phyloP scores from a whole-genome alignment of 2,113 vertebrate species.

The Xerus inauris region DNA sequence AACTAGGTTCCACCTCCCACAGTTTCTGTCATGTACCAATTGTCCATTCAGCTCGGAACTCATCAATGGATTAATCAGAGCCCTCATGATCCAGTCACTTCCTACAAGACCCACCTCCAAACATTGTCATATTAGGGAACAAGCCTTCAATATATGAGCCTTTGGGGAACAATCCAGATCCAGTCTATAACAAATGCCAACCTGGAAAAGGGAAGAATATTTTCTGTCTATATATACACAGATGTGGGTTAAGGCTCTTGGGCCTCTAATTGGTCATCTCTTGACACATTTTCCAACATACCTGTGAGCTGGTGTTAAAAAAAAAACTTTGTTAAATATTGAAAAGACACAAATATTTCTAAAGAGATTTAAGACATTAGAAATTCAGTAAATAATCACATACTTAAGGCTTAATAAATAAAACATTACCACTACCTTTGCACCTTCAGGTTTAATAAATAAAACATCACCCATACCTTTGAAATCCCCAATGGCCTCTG shows the following conservation, averaged over 20 bases:
- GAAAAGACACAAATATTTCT: background rate
- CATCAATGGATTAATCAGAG: background rate
- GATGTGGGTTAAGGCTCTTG: background rate
- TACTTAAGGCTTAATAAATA: background rate
- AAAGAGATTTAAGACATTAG: background rate
- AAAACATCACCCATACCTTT: background rate
- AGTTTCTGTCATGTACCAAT: background rate
- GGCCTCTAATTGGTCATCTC: background rate
- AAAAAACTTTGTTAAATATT: background rate
- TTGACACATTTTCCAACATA: background rate
- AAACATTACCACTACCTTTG: background rate
- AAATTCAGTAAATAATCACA: background rate
- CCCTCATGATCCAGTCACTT: background rate
- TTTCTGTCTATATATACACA: background rate
- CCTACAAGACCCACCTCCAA: background rate
- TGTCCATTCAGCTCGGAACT: background rate
- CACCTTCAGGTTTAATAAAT: background rate
- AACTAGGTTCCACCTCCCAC: background rate
- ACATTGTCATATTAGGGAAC: background rate
- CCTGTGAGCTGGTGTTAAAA: background rate
- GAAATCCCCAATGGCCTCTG: background rate
- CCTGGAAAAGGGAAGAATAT: background rate
- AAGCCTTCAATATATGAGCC: background rate
- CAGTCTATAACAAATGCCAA: background rate
- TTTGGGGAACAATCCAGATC: background rate